phyloP scores from a whole-genome alignment of 2,113 vertebrate species.

The Sarotherodon lohbergeri region DNA sequence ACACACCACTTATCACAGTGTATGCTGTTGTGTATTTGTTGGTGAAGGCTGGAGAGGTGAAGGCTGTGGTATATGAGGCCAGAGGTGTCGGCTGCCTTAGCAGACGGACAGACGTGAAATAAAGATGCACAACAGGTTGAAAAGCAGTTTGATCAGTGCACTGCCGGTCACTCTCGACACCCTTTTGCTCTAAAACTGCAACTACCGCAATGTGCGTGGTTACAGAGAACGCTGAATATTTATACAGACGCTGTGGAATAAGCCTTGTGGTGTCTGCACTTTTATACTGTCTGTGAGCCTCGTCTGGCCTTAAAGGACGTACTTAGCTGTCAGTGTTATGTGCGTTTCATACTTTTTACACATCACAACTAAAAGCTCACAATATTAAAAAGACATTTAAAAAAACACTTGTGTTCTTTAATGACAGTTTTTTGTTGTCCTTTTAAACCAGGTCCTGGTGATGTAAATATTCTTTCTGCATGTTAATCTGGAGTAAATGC shows the following conservation, averaged over 20 bases:
- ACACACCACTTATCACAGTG: conserved; percentile 77
- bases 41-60: conserved; percentile 41
- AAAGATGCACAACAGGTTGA: conserved; percentile 58
- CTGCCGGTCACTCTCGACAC: conserved; percentile 3
- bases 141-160: conserved; percentile 53
- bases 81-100: conserved; percentile 37
- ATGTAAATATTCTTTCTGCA: neutral
- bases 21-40: conserved; percentile 67
- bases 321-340: neutral
- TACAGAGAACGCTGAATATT: neutral
- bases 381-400: neutral
- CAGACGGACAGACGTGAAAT: conserved; percentile 44
- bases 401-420: neutral
- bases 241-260: neutral
- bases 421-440: neutral
- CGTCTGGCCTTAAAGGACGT: neutral
- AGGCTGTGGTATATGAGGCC: conserved; percentile 48
- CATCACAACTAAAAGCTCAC: neutral
- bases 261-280: neutral
- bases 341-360: neutral
- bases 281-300: neutral
- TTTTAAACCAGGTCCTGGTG: neutral
- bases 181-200: conserved; percentile 17
- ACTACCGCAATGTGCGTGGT: neutral
- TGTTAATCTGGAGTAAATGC: neutral